These are phyloP conservation scores for Thripadectes ignobilis DNA, from an alignment of 2,797 vertebrate genomes.

Conservation along the genomic window DNA sequence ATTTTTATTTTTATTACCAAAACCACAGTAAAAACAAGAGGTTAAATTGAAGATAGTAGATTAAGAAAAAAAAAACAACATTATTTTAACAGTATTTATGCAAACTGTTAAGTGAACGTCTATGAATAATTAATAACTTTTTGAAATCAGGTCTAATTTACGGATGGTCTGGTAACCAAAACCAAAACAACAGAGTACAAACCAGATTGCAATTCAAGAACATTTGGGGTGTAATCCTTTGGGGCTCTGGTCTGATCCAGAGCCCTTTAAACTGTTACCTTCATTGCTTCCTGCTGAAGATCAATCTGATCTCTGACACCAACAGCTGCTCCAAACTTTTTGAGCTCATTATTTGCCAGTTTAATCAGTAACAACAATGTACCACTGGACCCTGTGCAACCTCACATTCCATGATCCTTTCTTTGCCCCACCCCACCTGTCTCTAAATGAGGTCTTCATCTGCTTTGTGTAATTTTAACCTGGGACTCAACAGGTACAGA, in stretches of 20 bases:
- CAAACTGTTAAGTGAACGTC: background rate
- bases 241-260: background rate
- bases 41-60: background rate
- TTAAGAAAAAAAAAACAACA: background rate
- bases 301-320: background rate
- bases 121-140: background rate
- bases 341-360: background rate
- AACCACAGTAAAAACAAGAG: background rate
- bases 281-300: background rate
- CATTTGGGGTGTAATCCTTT: background rate
- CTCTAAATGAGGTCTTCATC: background rate
- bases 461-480: background rate
- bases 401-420: background rate
- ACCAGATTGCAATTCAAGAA: background rate
- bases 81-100: background rate
- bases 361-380: background rate
- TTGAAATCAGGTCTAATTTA: background rate
- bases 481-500: background rate
- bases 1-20: background rate
- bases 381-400: background rate
- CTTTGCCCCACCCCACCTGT: background rate
- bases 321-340: conserved; percentile 21
- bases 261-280: background rate
- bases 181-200: background rate
- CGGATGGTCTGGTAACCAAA: background rate